Evolutionary conservation across 2,113 vertebrate genomes (phyloP).

Genomic region (Apteryx owenii): DNA sequence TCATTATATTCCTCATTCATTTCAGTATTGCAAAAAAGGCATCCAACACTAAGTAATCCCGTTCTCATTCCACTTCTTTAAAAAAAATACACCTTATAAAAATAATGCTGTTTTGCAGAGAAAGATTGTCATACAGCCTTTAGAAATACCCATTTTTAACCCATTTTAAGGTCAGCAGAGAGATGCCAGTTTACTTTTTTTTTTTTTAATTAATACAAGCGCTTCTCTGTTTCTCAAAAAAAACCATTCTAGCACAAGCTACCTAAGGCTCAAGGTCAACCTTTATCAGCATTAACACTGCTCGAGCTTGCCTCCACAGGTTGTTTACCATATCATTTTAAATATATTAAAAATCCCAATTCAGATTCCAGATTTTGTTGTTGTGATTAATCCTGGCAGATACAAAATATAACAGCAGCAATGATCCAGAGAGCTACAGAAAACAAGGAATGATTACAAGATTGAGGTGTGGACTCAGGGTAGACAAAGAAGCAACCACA

Average conservation of each 20-base stretch:
- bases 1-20: neutral
- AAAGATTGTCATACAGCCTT: neutral
- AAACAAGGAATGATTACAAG: neutral
- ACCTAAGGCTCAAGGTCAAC: neutral
- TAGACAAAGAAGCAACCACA: neutral
- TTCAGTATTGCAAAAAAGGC: neutral
- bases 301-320: neutral
- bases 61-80: neutral
- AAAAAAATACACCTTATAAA: constrained; percentile 31
- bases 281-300: neutral
- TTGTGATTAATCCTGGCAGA: neutral
- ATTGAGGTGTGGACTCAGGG: neutral
- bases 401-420: neutral
- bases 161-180: neutral
- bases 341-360: neutral
- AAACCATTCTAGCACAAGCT: neutral
- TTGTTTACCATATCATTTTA: neutral
- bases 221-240: neutral
- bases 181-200: neutral
- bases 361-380: neutral
- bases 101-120: constrained; percentile 19
- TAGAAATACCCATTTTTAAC: constrained; percentile 1
- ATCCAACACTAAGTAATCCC: neutral
- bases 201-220: neutral
- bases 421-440: neutral